Conservation (phyloP, 37 sponge, comb jelly and placozoan species). For the Cliona cf. orientalis region DNA sequence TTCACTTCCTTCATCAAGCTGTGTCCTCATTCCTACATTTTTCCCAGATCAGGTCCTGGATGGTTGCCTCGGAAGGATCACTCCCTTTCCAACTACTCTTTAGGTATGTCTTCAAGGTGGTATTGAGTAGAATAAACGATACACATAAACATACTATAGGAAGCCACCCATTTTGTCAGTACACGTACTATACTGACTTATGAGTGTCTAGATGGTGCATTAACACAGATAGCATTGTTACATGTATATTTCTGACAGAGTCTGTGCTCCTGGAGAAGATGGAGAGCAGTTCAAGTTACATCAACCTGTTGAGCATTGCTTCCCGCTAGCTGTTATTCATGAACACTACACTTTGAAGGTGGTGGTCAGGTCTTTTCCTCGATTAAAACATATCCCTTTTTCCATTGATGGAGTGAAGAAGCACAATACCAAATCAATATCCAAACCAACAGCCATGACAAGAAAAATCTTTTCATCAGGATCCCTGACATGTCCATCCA, state of each 20-base stretch:
- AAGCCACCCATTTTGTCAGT: no score
- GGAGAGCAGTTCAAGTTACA: constrained; percentile 30
- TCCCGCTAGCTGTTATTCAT: constrained; percentile 29
- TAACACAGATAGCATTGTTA: neutral
- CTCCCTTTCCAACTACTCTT: neutral
- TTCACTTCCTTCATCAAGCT: constrained; percentile 36
- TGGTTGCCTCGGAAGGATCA: neutral
- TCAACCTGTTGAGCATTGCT: constrained; percentile 28
- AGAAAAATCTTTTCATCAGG: neutral
- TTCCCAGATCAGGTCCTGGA: constrained; percentile 68
- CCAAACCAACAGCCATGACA: neutral
- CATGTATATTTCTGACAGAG: neutral
- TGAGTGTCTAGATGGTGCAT: no score
- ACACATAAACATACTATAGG: no score
- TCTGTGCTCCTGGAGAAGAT: constrained; percentile 52
- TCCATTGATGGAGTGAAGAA: no score
- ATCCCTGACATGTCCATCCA: neutral
- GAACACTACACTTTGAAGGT: constrained; percentile 31
- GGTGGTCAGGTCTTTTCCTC: constrained; percentile 29
- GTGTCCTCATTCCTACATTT: constrained; percentile 53
- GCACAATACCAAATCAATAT: neutral
- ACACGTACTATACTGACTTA: no score
- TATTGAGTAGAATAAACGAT: no score
- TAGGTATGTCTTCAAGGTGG: no score
- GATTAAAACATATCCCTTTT: constrained; percentile 33